Evolutionary conservation across 2,888 invertebrate genomes (phyloP).

Genomic region (Perdita meconis): DNA sequence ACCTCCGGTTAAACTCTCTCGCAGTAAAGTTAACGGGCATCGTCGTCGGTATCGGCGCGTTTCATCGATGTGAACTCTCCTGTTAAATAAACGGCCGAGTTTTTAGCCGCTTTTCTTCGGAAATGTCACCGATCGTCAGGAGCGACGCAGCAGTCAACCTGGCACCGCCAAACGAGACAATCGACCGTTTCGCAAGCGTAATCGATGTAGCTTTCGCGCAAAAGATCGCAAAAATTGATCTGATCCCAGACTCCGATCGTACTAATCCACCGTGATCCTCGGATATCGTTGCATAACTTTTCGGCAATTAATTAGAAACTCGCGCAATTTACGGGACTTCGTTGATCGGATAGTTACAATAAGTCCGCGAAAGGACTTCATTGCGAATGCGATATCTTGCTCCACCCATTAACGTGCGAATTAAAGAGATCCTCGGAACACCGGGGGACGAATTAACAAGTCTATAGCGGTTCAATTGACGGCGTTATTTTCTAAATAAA

Average conservation of each 20-base stretch:
- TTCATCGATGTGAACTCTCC: slow-evolving; percentile 60
- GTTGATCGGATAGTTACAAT: background rate
- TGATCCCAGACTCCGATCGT: background rate
- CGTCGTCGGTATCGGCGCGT: slow-evolving; percentile 49
- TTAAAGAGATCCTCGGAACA: slow-evolving; percentile 34
- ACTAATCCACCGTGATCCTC: background rate
- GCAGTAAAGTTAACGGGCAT: slow-evolving; percentile 59
- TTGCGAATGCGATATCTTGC: slow-evolving; percentile 14
- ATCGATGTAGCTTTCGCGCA: slow-evolving; percentile 24
- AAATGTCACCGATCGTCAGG: slow-evolving; percentile 50
- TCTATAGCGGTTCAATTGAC: slow-evolving; percentile 27
- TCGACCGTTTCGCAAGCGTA: slow-evolving; percentile 39
- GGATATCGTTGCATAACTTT: background rate
- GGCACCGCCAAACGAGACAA: slow-evolving; percentile 42
- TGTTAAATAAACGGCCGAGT: slow-evolving; percentile 48
- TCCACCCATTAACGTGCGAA: slow-evolving; percentile 28
- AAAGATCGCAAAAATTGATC: slow-evolving; percentile 13
- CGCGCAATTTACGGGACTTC: background rate
- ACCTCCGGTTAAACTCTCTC: slow-evolving; percentile 68
- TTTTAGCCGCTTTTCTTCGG: slow-evolving; percentile 49
- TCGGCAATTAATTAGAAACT: slow-evolving; percentile 8
- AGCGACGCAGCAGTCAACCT: slow-evolving; percentile 15
- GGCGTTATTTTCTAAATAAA: slow-evolving; percentile 11
- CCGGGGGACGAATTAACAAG: slow-evolving; percentile 33
- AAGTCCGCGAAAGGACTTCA: background rate